Percentiles rank a stretch among this genome's conserved stretches.
phyloP scores from a whole-genome alignment of 1,140 invertebrate species.

The Chlorops oryzae region DNA sequence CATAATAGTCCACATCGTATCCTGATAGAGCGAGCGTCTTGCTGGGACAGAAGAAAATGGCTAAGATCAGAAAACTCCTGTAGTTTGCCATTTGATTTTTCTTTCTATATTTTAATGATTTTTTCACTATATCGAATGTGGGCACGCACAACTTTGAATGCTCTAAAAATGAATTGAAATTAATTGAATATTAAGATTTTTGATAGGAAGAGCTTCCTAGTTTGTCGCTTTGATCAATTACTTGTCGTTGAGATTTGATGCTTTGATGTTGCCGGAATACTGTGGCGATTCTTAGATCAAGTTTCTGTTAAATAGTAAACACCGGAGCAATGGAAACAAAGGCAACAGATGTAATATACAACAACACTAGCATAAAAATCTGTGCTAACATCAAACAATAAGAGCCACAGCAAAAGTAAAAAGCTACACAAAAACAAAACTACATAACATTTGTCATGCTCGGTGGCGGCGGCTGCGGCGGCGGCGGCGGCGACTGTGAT shows the following conservation, averaged over 20 bases:
- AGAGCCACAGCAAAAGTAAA: too few relatives aligned
- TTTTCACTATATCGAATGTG: background rate
- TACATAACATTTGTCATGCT: too few relatives aligned
- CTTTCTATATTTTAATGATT: slow-evolving; percentile 10
- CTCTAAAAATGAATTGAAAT: slow-evolving; percentile 3
- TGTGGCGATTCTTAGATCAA: slow-evolving; percentile 43
- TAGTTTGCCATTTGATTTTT: slow-evolving; percentile 38
- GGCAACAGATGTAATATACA: too few relatives aligned
- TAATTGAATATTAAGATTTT: slow-evolving; percentile 13
- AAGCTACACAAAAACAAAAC: too few relatives aligned
- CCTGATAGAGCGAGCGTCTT: slow-evolving; percentile 36
- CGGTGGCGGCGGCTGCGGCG: too few relatives aligned
- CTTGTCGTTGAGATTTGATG: too few relatives aligned
- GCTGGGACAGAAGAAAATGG: slow-evolving; percentile 31
- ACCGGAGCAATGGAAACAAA: too few relatives aligned
- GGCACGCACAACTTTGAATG: background rate
- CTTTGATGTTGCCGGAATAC: slow-evolving; percentile 46
- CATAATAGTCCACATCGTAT: slow-evolving; percentile 48
- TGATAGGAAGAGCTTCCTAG: background rate
- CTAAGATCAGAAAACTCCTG: slow-evolving; percentile 34
- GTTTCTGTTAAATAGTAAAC: slow-evolving; percentile 46
- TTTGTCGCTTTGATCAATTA: slow-evolving; percentile 32
- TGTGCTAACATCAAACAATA: too few relatives aligned
- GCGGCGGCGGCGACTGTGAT: too few relatives aligned
- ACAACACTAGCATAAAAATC: too few relatives aligned